phyloP scores from a whole-genome alignment of 2,888 invertebrate species.

The Ophioninae sp. region DNA sequence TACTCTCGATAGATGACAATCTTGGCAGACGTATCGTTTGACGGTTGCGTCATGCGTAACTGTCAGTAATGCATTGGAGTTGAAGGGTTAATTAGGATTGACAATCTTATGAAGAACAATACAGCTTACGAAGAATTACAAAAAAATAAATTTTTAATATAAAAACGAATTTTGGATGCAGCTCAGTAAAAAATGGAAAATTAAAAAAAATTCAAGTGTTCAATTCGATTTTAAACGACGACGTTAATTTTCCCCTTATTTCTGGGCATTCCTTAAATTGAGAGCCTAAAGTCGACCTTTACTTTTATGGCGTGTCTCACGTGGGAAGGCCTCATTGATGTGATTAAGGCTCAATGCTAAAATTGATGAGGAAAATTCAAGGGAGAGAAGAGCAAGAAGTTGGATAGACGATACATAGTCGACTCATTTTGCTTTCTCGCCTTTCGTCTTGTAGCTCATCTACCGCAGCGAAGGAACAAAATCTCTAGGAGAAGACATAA shows the following conservation, averaged over 20 bases:
- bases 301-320: background rate
- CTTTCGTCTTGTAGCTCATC: constrained; percentile 31
- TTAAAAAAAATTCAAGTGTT: background rate
- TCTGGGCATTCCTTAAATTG: background rate
- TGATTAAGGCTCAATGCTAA: background rate
- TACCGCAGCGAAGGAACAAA: constrained; percentile 41
- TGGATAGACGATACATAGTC: background rate
- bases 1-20: too few relatives aligned
- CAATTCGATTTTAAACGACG: background rate
- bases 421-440: constrained; percentile 38
- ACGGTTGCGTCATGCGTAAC: too few relatives aligned
- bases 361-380: background rate
- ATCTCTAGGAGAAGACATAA: constrained; percentile 34
- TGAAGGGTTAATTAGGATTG: too few relatives aligned
- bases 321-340: background rate
- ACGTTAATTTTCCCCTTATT: background rate
- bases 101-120: background rate
- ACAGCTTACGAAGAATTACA: background rate
- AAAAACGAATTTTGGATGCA: background rate
- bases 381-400: background rate
- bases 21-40: too few relatives aligned
- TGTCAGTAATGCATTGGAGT: too few relatives aligned
- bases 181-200: background rate
- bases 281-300: background rate
- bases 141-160: background rate